Base-by-base conservation (phyloP, 2,113 vertebrate species). In the Condylura cristata region DNA sequence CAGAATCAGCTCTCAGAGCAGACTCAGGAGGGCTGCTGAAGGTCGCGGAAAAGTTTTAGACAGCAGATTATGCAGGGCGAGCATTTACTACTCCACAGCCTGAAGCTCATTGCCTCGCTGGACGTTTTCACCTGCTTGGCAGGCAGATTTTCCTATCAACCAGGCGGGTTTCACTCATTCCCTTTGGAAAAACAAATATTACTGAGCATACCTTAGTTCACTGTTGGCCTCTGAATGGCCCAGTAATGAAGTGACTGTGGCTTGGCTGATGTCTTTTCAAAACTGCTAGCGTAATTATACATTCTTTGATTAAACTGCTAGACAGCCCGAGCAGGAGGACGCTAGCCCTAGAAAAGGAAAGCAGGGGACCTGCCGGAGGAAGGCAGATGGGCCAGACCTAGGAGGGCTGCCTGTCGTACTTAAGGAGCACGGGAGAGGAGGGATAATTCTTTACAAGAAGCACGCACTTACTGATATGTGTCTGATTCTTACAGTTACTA, bases 1-100 rank as follows among this genome's bases (percentile, higher is more conserved):
- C 89, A 0, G 46, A 88, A 94, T 61, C 51, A 48, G 83, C 46
- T 93, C 66, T 0, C 41, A 5, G 93, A 83, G 83, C 70, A 53
- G 84, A 91, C 80, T 34, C 95, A 0, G 12, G 93, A 90, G 89
- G 81, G 41, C 95, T 93, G 58, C 86, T 96, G 97, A 98, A 98
- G 97, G 98, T 98, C 92, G 95, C 28, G 68, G 96, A 97, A 56
- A 98, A 97, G 96, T 97, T 97, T 97, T 93, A 90, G 94, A 96
- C 79, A 75, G 90, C 85, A 83, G 94, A 89, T 94, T 34, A 93
- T 82, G 79, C 65, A 44, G 61, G 76, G 39, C 76, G 79, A 91
- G 91, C 65, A 28, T 76, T 80, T 95, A 74, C 82, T 66, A 41
- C 58, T 58, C 22, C 11, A 87, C 94, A 30, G 89, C 41, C 41